Percentiles rank a stretch among this genome's conserved stretches.
phyloP scores from a whole-genome alignment of 2,888 invertebrate species.

The Stegophylla sp. region DNA sequence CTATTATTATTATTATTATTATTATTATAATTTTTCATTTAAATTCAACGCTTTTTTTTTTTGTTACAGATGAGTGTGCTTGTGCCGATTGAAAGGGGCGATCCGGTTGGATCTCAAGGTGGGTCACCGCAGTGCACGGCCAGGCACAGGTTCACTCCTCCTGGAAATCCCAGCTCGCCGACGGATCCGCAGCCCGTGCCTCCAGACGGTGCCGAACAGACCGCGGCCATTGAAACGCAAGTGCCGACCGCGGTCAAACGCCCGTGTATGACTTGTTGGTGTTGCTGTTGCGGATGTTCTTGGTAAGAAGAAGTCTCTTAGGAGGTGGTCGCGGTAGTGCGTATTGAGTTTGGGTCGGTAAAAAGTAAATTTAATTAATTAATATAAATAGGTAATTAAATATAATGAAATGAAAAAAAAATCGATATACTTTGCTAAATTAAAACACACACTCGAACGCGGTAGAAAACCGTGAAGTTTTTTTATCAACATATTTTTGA shows the following conservation, averaged over 20 bases:
- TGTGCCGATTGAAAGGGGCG: slow-evolving; percentile 58
- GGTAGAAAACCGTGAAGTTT: no score
- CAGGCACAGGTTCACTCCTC: slow-evolving; percentile 58
- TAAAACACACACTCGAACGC: no score
- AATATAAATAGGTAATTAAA: neutral
- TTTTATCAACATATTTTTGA: neutral
- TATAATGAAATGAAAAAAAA: neutral
- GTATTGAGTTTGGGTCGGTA: no score
- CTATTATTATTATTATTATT: no score
- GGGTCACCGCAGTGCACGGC: slow-evolving; percentile 52
- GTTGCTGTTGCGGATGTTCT: slow-evolving; percentile 68
- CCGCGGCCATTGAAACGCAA: slow-evolving; percentile 44
- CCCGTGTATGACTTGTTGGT: slow-evolving; percentile 68
- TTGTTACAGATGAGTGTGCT: slow-evolving; percentile 54
- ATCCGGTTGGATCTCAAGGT: slow-evolving; percentile 51
- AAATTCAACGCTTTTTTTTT: no score
- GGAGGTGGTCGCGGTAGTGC: no score
- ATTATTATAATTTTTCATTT: no score
- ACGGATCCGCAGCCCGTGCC: slow-evolving; percentile 48
- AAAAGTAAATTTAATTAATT: no score
- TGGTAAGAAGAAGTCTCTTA: slow-evolving; percentile 66
- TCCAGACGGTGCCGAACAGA: slow-evolving; percentile 45
- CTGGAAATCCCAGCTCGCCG: slow-evolving; percentile 51
- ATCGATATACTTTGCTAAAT: no score
- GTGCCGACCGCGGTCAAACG: slow-evolving; percentile 63